A percentile compares a stretch with the other conserved stretches of the same genome.
These are phyloP conservation scores for Tetranychus urticae DNA, from an alignment of 1,140 invertebrate genomes.

Conservation along the genomic window DNA sequence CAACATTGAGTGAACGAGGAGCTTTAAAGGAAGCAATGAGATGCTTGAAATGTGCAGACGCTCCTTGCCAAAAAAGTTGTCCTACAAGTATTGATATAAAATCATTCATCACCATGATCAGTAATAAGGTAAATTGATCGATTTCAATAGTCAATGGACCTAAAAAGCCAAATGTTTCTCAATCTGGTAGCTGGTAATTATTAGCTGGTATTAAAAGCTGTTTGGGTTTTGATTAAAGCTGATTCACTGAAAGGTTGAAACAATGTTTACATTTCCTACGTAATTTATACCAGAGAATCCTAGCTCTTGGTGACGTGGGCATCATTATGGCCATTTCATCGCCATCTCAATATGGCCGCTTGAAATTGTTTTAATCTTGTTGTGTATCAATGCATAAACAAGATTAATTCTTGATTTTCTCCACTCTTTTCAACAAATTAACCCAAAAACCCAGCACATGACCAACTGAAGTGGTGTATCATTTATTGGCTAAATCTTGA, in stretches of 20 bases:
- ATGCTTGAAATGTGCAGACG: conserved; percentile 91
- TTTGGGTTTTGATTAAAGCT: background rate
- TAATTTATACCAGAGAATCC: too few relatives aligned
- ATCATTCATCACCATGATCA: conserved; percentile 82
- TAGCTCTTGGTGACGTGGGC: too few relatives aligned
- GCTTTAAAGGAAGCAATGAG: conserved; percentile 68
- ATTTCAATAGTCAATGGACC: background rate
- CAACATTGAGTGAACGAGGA: conserved; percentile 76
- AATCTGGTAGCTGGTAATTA: background rate
- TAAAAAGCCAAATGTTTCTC: background rate
- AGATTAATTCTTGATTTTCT: too few relatives aligned
- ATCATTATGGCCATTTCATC: too few relatives aligned
- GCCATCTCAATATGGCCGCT: too few relatives aligned
- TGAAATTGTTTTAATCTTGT: too few relatives aligned
- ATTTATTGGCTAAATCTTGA: background rate
- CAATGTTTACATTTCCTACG: too few relatives aligned
- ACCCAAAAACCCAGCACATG: too few relatives aligned
- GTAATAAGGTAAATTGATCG: conserved; percentile 47
- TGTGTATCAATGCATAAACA: too few relatives aligned
- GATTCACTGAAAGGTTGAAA: too few relatives aligned
- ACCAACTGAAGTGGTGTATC: background rate
- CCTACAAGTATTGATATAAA: conserved; percentile 94
- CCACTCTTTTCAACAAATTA: background rate
- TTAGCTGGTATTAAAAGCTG: background rate
- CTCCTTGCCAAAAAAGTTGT: conserved; percentile 93